Conservation (phyloP, 2,797 vertebrate species). For the Coracias cyanogaster region DNA sequence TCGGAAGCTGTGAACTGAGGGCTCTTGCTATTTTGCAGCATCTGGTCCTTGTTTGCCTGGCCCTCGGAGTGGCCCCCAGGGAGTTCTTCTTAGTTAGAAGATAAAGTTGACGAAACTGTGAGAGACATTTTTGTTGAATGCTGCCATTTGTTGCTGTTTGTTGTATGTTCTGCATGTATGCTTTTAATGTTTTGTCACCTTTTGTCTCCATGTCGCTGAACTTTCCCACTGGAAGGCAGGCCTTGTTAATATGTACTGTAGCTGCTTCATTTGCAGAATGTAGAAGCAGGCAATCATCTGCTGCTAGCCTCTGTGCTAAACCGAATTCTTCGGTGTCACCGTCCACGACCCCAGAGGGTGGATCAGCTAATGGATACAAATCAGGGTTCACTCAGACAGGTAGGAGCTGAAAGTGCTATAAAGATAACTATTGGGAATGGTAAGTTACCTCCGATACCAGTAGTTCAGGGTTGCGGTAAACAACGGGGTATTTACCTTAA, state of each 20-base stretch:
- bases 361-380: slow-evolving; percentile 90
- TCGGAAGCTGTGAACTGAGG: background rate
- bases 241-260: slow-evolving; percentile 66
- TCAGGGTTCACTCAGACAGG: slow-evolving; percentile 91
- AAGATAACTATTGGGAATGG: slow-evolving; percentile 49
- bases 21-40: slow-evolving; percentile 24
- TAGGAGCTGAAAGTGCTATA: slow-evolving; percentile 74
- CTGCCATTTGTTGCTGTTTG: slow-evolving; percentile 36
- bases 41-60: slow-evolving; percentile 47
- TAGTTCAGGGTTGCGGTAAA: slow-evolving; percentile 23
- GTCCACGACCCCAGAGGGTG: slow-evolving; percentile 89
- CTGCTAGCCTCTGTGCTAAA: slow-evolving; percentile 86
- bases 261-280: slow-evolving; percentile 86
- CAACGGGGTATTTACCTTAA: slow-evolving; percentile 13
- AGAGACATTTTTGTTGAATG: background rate
- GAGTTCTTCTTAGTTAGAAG: slow-evolving; percentile 32
- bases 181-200: slow-evolving; percentile 29
- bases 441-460: slow-evolving; percentile 17
- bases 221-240: slow-evolving; percentile 25
- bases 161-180: slow-evolving; percentile 32
- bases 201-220: background rate
- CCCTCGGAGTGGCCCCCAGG: background rate
- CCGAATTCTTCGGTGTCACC: slow-evolving; percentile 89
- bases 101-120: background rate
- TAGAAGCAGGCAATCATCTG: slow-evolving; percentile 91